A percentile compares a stretch with the other conserved stretches of the same genome.
These are phyloP conservation scores for Catharus bicknelli DNA, from an alignment of 2,113 vertebrate species.

Conservation along the genomic window DNA sequence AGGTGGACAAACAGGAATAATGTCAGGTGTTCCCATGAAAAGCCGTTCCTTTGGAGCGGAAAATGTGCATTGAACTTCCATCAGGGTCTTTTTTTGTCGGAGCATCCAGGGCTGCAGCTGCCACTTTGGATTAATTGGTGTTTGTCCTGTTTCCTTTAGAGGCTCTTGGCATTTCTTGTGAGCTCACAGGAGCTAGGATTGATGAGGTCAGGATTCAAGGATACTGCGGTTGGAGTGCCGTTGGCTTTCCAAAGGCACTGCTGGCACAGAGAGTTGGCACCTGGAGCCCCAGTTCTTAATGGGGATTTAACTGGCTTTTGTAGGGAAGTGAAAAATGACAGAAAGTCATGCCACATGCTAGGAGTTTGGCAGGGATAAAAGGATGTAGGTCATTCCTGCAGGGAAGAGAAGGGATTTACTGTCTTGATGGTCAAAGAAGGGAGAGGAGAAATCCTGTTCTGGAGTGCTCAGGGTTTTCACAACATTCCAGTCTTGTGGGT, in stretches of 20 bases:
- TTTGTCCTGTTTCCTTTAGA: background rate
- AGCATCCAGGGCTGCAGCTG: background rate
- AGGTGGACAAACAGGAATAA: background rate
- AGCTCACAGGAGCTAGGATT: background rate
- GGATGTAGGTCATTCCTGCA: slow-evolving; percentile 19
- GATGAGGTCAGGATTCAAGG: slow-evolving; percentile 5
- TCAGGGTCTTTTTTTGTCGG: background rate
- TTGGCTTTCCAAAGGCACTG: slow-evolving; percentile 6
- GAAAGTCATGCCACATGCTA: background rate
- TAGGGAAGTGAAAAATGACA: background rate
- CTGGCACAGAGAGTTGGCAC: background rate
- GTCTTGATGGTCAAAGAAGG: background rate
- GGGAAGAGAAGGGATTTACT: background rate
- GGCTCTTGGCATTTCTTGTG: background rate
- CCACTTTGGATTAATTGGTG: background rate
- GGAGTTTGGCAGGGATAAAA: slow-evolving; percentile 6
- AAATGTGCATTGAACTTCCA: background rate
- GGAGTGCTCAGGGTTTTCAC: background rate
- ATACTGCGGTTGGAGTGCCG: background rate
- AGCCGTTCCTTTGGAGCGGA: background rate
- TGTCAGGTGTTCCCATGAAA: background rate
- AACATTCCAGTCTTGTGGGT: background rate
- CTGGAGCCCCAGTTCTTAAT: background rate
- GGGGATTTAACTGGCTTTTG: background rate
- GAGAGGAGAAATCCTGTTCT: background rate